Evolutionary conservation across 1,140 invertebrate species (phyloP), one percentile per base, ranked within the genome.

Genomic region (Metaphire vulgaris): DNA sequence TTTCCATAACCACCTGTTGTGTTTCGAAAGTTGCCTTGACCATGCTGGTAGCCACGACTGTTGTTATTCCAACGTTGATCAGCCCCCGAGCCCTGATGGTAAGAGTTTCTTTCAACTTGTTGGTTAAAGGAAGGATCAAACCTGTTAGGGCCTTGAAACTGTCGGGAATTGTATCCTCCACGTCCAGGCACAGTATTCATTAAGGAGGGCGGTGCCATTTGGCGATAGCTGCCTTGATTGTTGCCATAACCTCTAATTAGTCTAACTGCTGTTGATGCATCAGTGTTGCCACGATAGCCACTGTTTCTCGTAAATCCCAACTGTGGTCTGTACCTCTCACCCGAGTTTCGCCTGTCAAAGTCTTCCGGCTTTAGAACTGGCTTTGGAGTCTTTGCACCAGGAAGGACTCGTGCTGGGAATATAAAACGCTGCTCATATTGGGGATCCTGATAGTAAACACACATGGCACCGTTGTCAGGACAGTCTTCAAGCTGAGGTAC

Each of bases 371-470:
- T 94, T 33, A 97, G 87, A 0, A 94, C 91, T 74, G 88, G 87
- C 0, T 90, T 88, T 0, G 95, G 93, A 71, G 92, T 89, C 88
- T 81, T 82, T 70, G 89, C 90, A 41, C 86, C 86, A 66, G 90
- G 86, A 56, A 97, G 86, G 65, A 90, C 87, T 56, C 86, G 89
- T 16, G 95, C 92, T 28, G 91, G 90, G 85, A 95, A 97, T 16
- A 94, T 88, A 82, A 90, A 93, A 79, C 90, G 90, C 1, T 88
- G 87, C 0, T 88, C 85, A 87, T 92, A 98, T 77, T 89, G 87
- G 0, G 94, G 95, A 89, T 98, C 94, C 74, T 90, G 84, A 83
- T 89, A 97, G 66, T 90, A 87, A 0, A 93, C 89, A 81, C 93
- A 94, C 81, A 85, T 82, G 64, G 79, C 81, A 71, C 77, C 75